Base-by-base conservation (phyloP, 2,113 vertebrate genomes). In the Rhea americana region DNA sequence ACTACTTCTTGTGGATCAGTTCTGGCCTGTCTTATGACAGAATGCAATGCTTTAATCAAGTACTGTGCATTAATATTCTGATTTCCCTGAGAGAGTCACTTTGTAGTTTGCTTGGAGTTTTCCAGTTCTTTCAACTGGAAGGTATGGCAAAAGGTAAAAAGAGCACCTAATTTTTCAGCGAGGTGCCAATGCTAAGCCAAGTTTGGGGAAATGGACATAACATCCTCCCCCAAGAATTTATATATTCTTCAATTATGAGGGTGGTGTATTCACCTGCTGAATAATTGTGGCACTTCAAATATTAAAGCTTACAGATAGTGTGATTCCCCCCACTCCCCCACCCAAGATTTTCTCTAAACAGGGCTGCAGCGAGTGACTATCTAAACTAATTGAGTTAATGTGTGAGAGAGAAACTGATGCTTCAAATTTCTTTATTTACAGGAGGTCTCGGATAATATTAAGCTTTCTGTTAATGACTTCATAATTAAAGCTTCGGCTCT, bases 381-480 rank as follows among this genome's bases (percentile, higher is more conserved):
- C 67, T 53, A 62, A 4, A 0, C 35, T n/a, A 28, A n/a, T 0
- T 79, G 41, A 79, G 35, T 45, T 9, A 78, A 43, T 24, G 4
- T 21, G 39, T 3, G 41, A 50, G 75, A 62, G 35, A 76, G 13
- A 85, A 22, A 88, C 92, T 96, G 62, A 93, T 66, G 1, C 93
- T 21, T 82, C 50, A 14, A 71, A 75, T 73, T 28, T 85, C 51
- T 92, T 59, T 15, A 5, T 95, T 95, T 94, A 83, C 98, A 99
- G 99, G 98, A 98, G 92, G 97, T 99, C 97, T 97, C 98, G 11
- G 98, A 98, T 43, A 98, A 98, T 86, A 91, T 98, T 87, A 99
- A 99, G 89, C 98, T 99, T 51, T 99, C 99, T 39, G 99, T 99
- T 91, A 99, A 99, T 73, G 99, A 99, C 94, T 99, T 99, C 95